A percentile compares a stretch with the other conserved stretches of the same genome.
phyloP scores from a whole-genome alignment of 2,113 vertebrate genomes.

The Pipra filicauda region DNA sequence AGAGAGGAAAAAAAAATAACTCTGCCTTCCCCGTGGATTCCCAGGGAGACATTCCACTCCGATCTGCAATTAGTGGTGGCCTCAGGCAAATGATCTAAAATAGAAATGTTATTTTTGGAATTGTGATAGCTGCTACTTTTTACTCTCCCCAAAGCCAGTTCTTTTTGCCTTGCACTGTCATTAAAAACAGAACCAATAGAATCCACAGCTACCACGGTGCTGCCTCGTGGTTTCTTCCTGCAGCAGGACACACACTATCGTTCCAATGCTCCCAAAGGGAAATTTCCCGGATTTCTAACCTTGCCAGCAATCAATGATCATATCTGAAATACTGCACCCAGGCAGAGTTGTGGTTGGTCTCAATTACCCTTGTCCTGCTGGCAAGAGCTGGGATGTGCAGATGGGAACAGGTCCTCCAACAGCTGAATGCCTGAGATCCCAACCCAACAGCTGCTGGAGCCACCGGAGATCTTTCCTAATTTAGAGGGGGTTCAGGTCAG shows the following conservation, averaged over 20 bases:
- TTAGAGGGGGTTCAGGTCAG: background rate
- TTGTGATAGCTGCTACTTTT: background rate
- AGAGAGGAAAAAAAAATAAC: background rate
- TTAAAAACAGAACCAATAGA: conserved; percentile 27
- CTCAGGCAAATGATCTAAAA: conserved; percentile 1
- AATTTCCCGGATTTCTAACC: background rate
- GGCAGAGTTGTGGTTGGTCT: background rate
- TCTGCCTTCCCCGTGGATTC: background rate
- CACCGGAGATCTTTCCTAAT: background rate
- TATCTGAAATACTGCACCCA: background rate
- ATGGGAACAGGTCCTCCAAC: background rate
- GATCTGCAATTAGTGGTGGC: background rate
- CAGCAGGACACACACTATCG: background rate
- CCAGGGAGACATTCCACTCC: background rate
- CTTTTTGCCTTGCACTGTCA: background rate
- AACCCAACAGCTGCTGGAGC: background rate
- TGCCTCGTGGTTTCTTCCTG: background rate
- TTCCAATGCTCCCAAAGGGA: accelerated
- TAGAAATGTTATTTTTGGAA: conserved; percentile 45
- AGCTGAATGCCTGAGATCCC: background rate
- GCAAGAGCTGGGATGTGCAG: background rate
- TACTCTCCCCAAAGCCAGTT: background rate
- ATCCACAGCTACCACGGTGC: background rate
- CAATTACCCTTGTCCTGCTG: background rate
- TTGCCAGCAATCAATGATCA: background rate